Evolutionary conservation across 64 coral and sea anemone species (phyloP).

Genomic region (Actinia equina): DNA sequence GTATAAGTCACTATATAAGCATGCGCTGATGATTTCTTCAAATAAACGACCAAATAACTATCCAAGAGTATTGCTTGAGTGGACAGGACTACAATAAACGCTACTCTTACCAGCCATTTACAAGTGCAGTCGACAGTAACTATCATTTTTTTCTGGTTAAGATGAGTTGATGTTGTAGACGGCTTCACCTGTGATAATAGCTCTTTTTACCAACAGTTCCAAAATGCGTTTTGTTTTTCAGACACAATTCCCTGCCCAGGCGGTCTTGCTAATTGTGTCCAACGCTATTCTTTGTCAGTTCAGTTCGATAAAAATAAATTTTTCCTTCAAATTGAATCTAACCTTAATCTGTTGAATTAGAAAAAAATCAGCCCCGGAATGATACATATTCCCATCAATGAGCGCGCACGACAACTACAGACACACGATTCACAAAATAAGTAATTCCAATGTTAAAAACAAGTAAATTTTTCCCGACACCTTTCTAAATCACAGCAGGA

Average conservation of each 20-base stretch:
- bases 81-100: slow-evolving; percentile 4
- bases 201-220: slow-evolving; percentile 7
- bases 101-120: slow-evolving; percentile 19
- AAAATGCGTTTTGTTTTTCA: not conserved
- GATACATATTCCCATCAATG: not conserved
- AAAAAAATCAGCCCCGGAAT: not conserved
- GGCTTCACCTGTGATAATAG: not conserved
- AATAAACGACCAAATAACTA: slow-evolving; percentile 4
- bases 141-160: not conserved
- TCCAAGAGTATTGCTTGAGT: slow-evolving; percentile 16
- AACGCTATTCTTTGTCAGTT: not conserved
- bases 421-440: not conserved
- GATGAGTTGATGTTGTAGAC: not conserved
- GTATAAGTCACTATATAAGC: slow-evolving; percentile 21
- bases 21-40: slow-evolving; percentile 18
- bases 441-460: not conserved
- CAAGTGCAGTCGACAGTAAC: not conserved
- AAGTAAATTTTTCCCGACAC: not conserved
- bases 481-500: not conserved
- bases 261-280: not conserved
- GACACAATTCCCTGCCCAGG: not conserved
- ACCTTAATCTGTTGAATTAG: not conserved
- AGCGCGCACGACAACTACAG: not conserved
- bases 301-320: not conserved
- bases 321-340: not conserved